Evolutionary conservation across 2,888 invertebrate species (phyloP).

Genomic region (Plusia festucae): DNA sequence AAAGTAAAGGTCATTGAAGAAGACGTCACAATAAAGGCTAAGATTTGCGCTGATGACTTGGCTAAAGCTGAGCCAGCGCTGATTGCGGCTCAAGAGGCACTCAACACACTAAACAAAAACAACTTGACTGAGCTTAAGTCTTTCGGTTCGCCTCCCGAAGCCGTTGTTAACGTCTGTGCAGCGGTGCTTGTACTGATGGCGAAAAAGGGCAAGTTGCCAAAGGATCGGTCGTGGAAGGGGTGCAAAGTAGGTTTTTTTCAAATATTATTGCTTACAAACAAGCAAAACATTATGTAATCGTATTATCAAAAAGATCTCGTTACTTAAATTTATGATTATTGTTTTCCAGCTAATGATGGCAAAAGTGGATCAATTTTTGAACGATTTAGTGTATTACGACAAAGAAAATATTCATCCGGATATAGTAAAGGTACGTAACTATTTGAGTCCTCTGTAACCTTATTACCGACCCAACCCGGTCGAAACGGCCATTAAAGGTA

Average conservation of each 20-base stretch:
- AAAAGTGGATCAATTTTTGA: slow-evolving; percentile 96
- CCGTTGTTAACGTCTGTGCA: slow-evolving; percentile 95
- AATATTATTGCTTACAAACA: too few species aligned
- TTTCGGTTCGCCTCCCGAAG: slow-evolving; percentile 96
- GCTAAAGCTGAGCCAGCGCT: slow-evolving; percentile 97
- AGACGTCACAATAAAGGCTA: slow-evolving; percentile 95
- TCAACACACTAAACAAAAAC: slow-evolving; percentile 97
- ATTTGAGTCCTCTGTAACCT: too few species aligned
- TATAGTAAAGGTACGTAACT: slow-evolving; percentile 93
- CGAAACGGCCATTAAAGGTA: too few species aligned
- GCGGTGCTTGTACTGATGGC: slow-evolving; percentile 97
- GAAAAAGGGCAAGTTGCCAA: slow-evolving; percentile 95
- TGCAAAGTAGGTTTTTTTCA: slow-evolving; percentile 90
- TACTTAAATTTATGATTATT: slow-evolving; percentile 7
- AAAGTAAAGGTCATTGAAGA: slow-evolving; percentile 97
- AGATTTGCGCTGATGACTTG: slow-evolving; percentile 96
- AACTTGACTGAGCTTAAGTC: slow-evolving; percentile 98
- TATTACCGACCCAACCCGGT: too few species aligned
- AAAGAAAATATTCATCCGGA: slow-evolving; percentile 98
- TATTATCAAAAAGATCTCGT: too few species aligned
- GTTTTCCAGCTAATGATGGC: slow-evolving; percentile 93
- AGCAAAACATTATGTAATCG: too few species aligned
- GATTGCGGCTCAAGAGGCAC: slow-evolving; percentile 95
- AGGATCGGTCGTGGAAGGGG: slow-evolving; percentile 97
- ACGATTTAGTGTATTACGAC: slow-evolving; percentile 95